Conservation (phyloP, 1,140 invertebrate genomes). For the Drosophila ficusphila region DNA sequence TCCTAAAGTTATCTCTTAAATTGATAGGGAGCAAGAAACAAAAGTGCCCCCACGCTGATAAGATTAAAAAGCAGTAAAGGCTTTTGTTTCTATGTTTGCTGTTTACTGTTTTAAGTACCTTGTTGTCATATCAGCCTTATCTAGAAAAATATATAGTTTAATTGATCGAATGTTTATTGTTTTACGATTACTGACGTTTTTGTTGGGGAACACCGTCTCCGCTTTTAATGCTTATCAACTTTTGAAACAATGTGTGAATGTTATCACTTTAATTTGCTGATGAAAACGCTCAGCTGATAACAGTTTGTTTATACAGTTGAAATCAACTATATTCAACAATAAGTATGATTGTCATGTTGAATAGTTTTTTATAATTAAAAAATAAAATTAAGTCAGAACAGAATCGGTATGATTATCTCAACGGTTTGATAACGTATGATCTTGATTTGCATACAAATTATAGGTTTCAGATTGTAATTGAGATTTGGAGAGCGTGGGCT, state of each 20-base stretch:
- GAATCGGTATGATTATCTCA: too few relatives aligned
- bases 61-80: constrained; percentile 42
- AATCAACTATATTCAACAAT: background rate
- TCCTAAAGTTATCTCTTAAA: constrained; percentile 20
- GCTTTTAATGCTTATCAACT: background rate
- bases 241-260: background rate
- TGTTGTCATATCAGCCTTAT: background rate
- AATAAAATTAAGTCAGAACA: too few relatives aligned
- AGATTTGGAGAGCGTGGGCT: background rate
- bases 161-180: background rate
- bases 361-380: too few relatives aligned
- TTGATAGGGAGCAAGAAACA: constrained; percentile 16
- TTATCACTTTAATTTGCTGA: background rate
- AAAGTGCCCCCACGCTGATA: constrained; percentile 10
- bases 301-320: background rate
- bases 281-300: background rate
- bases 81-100: background rate
- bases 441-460: constrained; percentile 10
- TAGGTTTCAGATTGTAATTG: background rate
- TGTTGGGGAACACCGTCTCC: background rate
- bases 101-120: background rate
- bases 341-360: background rate
- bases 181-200: background rate
- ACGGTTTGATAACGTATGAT: too few relatives aligned
- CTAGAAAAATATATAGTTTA: background rate